Evolutionary conservation across 2,797 vertebrate genomes (phyloP), one percentile per base, ranked within the genome.

Genomic region (Scleropages formosus): DNA sequence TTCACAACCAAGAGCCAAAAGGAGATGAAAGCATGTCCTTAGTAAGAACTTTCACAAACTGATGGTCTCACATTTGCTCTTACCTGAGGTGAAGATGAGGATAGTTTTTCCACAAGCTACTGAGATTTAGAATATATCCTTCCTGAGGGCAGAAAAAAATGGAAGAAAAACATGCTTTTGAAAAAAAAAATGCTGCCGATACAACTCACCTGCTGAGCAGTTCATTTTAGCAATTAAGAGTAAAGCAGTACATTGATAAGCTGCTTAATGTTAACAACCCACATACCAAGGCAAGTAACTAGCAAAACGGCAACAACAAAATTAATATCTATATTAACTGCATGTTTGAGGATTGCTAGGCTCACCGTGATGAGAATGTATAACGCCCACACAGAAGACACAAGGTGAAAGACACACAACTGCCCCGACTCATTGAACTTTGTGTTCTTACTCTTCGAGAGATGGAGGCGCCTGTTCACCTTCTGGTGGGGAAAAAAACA

Each of bases 341-440:
- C 44, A 15, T n/a, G n/a, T n/a, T n/a, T n/a, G n/a, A n/a, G n/a
- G 13, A 69, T 0, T 16, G 9, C 46, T 18, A 60, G 16, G 78
- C 95, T 94, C 84, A 99, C 98, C 82, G 95, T 93, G 76, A 92
- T 84, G 6, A 95, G 88, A 75, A 98, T 88, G 16, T 98, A 99
- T 74, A 96, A 88, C 83, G 95, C 95, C 96, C 97, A 98, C 11
- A 95, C 82, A 71, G 94, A 89, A 0, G 96, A 97, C 87, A 93
- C 92, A 88, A 99, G 84, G 85, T 98, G 95, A 89, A 98, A 98
- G 76, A 96, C 93, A 11, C 96, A 94, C 84, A 99, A 90, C 83
- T 99, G 96, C 63, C 96, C 96, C 0, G 97, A 97, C 79, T 98
- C 97, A 24, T 97, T 98, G 81, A 98, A 98, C 85, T 98, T 97